These are phyloP conservation scores for Drosophila paulistorum DNA, from an alignment of 1,140 invertebrate species.

Conservation along the genomic window DNA sequence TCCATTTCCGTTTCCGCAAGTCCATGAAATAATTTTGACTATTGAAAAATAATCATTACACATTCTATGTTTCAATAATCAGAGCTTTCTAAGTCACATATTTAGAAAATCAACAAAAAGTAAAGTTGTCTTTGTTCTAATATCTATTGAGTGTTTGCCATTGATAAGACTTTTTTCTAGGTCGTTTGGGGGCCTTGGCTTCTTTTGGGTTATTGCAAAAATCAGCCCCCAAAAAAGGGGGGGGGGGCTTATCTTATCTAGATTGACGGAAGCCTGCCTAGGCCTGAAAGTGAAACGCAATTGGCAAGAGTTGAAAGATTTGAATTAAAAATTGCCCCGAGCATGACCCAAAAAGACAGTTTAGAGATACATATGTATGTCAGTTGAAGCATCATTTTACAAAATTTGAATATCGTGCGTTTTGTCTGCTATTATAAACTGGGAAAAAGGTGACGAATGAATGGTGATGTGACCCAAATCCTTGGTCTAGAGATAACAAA, in stretches of 20 bases:
- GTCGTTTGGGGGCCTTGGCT: slow-evolving; percentile 6
- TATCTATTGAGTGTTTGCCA: slow-evolving; percentile 10
- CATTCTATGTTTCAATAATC: too few relatives aligned
- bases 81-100: too few relatives aligned
- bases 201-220: not conserved
- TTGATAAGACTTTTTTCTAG: slow-evolving; percentile 15
- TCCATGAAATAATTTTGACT: too few relatives aligned
- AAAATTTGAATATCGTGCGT: not conserved
- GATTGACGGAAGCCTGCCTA: not conserved
- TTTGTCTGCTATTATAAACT: not conserved
- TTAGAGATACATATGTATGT: not conserved
- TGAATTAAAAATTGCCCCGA: not conserved
- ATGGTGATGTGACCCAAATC: not conserved
- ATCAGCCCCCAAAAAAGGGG: not conserved
- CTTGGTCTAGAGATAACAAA: not conserved
- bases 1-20: too few relatives aligned
- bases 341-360: not conserved
- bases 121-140: not conserved
- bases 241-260: not conserved
- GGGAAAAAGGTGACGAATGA: not conserved
- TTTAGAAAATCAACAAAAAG: not conserved
- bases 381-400: not conserved
- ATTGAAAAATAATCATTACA: too few relatives aligned
- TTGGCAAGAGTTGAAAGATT: not conserved
- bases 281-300: slow-evolving; percentile 7